Conservation (phyloP, 1,140 invertebrate genomes). For the Drosophila lacertosa region DNA sequence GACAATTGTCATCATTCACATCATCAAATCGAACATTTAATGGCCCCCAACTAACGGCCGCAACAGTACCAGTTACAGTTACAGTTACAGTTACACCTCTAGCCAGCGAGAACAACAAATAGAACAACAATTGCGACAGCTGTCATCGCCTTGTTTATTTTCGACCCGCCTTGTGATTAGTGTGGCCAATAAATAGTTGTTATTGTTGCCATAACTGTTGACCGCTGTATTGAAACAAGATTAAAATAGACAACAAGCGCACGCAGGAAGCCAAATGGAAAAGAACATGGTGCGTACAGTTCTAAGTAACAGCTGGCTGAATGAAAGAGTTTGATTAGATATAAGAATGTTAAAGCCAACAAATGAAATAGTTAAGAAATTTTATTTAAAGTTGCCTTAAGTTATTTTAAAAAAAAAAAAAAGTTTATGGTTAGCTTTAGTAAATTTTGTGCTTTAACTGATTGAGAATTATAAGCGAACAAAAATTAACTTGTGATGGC, state of each 20-base stretch:
- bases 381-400: neutral
- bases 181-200: conserved; percentile 33
- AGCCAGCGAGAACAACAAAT: neutral
- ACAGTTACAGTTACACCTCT: conserved; percentile 9
- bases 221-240: conserved; percentile 14
- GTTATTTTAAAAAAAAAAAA: too few relatives aligned
- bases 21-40: conserved; percentile 69
- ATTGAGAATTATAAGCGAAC: conserved; percentile 8
- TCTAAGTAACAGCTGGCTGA: neutral
- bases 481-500: too few relatives aligned
- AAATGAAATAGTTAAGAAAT: neutral
- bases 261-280: neutral
- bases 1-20: conserved; percentile 47
- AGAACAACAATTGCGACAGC: conserved; percentile 28
- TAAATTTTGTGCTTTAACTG: neutral
- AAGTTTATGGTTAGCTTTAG: too few relatives aligned
- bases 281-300: conserved; percentile 20
- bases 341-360: too few relatives aligned
- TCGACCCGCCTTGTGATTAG: conserved; percentile 34
- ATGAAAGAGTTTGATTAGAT: neutral
- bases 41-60: conserved; percentile 46
- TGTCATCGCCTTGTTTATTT: conserved; percentile 46
- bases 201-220: conserved; percentile 13
- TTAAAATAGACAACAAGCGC: conserved; percentile 7
- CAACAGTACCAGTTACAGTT: conserved; percentile 40